Base-by-base conservation (phyloP, 2,888 invertebrate genomes). In the Malacosoma neustria region DNA sequence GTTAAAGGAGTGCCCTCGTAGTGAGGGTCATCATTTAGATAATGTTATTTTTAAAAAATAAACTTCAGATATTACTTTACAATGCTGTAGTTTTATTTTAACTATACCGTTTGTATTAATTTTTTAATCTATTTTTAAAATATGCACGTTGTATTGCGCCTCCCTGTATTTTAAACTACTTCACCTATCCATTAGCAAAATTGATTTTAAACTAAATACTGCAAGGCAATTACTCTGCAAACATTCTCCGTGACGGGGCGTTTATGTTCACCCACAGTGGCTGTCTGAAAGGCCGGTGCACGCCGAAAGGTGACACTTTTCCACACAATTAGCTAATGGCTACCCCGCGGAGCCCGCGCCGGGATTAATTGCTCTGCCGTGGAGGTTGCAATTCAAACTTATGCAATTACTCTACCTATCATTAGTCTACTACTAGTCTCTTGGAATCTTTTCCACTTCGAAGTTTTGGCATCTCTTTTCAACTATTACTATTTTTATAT, bases 321-420 rank as follows among this genome's bases (percentile, higher is more conserved):
- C 54, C 53, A 43, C 52, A 60, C 62, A 64, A 62, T 64, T 62
- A 60, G 54, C 54, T 62, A 63, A 64, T 64, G 56, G 51, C 42
- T 35, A 30, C 7, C 12, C 13, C 2, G 9, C 6, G 37, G 12
- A 36, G 1, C 35, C 36, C 14, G 3, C 35, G 44, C 42, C 41
- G n/a, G 3, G 34, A 30, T 33, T 14, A 13, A 29, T 4, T 39
- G 47, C 40, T 42, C 3, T 4, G 11, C 12, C n/a, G n/a, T n/a
- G n/a, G n/a, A n/a, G n/a, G n/a, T n/a, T n/a, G 15, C 31, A 11
- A 30, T 30, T 4, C 3, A 4, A 7, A 5, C 11, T 29, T 14
- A 9, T n/a, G 30, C 13, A 15, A 14, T 36, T 30, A 43, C 37
- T 34, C 36, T 37, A 22, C 3, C 22, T 22, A 22, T 22, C 9